Evolutionary conservation across 2,797 vertebrate species (phyloP), one percentile per base, ranked within the genome.

Genomic region (Columba guinea): DNA sequence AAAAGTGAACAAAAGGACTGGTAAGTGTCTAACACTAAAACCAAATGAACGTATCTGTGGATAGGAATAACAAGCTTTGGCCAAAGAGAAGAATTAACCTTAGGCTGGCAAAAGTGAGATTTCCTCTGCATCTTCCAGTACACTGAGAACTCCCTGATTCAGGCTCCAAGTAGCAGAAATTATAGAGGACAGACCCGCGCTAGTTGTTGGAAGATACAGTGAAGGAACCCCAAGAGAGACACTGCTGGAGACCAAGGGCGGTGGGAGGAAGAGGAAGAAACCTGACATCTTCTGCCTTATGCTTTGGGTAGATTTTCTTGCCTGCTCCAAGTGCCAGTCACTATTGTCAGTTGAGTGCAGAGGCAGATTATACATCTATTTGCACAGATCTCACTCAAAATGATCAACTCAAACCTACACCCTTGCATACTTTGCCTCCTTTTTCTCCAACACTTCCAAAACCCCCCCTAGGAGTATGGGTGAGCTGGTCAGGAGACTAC

Each of bases 321-420:
- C 67, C 56, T 62, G 30, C 46, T 90, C 44, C 80, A 91, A 64
- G 62, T 48, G 79, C 55, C 5, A 88, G 73, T 73, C 76, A 77
- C 87, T 74, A 58, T 52, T 62, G 34, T 49, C 49, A 28, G 69
- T 2, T 55, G 76, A 75, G 58, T 30, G 22, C 55, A 62, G 55
- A 81, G 59, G 28, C 35, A 82, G n/a, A 34, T 17, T 16, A 34
- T n/a, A 22, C 67, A 77, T 76, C 48, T 27, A 5, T 53, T 41
- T 63, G 52, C 56, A 79, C 3, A 5, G 52, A 82, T 60, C 60
- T 44, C 41, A 46, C 19, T 80, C 86, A 70, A 76, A 75, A 37
- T 18, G 9, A 84, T 30, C 58, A 81, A 26, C 46, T 71, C 56
- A 34, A 74, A 13, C 48, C 27, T 67, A 19, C 27, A 73, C 23